Evolutionary conservation across 2,888 invertebrate species (phyloP).

Genomic region (Watsonalla cultraria): DNA sequence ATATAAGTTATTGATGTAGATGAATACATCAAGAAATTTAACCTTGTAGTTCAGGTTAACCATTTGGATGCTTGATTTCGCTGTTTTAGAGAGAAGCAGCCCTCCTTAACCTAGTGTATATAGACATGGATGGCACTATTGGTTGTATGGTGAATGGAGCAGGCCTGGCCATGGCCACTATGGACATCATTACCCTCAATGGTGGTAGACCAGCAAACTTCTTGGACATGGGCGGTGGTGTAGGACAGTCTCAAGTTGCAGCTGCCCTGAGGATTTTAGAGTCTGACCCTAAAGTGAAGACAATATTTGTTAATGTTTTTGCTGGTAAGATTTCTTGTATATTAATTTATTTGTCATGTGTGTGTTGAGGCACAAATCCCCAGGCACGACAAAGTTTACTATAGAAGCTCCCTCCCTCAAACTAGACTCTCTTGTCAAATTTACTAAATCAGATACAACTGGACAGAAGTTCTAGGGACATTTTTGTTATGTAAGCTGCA

Average conservation of each 20-base stretch:
- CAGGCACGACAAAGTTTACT: too few species aligned
- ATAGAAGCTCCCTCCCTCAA: too few species aligned
- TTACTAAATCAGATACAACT: too few species aligned
- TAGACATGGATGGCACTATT: conserved; percentile 98
- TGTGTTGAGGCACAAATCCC: too few species aligned
- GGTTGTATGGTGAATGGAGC: conserved; percentile 98
- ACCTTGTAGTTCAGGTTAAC: too few species aligned
- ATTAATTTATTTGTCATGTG: too few species aligned
- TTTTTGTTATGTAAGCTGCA: too few species aligned
- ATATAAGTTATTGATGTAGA: too few species aligned
- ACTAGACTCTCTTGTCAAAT: too few species aligned
- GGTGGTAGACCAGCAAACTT: conserved; percentile 99
- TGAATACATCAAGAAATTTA: too few species aligned
- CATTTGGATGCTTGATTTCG: neutral
- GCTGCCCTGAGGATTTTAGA: conserved; percentile 95
- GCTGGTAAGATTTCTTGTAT: conserved; percentile 77
- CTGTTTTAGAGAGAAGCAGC: conserved; percentile 87
- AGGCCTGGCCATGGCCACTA: conserved; percentile 99
- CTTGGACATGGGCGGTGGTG: conserved; percentile 97
- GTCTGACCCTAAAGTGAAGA: conserved; percentile 92
- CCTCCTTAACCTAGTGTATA: conserved; percentile 94
- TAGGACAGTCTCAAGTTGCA: conserved; percentile 95
- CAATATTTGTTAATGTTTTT: conserved; percentile 98
- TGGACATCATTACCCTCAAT: conserved; percentile 98
- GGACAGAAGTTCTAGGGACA: too few species aligned